Conservation (phyloP, 2,113 vertebrate genomes). For the Aegypius monachus region DNA sequence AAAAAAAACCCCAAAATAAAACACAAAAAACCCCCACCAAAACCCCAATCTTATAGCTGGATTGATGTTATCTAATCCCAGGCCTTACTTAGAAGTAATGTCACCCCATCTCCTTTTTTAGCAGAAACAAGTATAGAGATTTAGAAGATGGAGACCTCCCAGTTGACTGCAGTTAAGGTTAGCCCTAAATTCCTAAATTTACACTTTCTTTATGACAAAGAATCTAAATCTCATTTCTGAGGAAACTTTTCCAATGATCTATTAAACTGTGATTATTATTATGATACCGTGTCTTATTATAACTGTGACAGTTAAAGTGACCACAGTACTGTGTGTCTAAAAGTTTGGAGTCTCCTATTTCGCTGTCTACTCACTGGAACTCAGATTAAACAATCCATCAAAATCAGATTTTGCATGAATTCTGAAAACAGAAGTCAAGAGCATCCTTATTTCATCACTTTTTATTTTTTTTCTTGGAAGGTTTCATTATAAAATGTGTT, state of each 20-base stretch:
- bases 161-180: rapidly evolving
- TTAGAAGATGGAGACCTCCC: background rate
- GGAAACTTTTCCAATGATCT: background rate
- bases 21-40: rapidly evolving
- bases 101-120: background rate
- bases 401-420: background rate
- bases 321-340: background rate
- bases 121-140: background rate
- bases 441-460: background rate
- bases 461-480: background rate
- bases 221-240: background rate
- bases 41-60: background rate
- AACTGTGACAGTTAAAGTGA: background rate
- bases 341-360: background rate
- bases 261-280: background rate
- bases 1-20: background rate
- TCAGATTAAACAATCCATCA: background rate
- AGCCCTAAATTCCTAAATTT: background rate
- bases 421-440: background rate
- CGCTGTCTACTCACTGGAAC: background rate
- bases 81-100: background rate
- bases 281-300: background rate
- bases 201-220: background rate
- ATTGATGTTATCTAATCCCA: background rate
- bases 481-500: background rate